Evolutionary conservation across 1,140 invertebrate genomes (phyloP), one percentile per base, ranked within the genome.

Genomic region (Alviniconcha marisindica): DNA sequence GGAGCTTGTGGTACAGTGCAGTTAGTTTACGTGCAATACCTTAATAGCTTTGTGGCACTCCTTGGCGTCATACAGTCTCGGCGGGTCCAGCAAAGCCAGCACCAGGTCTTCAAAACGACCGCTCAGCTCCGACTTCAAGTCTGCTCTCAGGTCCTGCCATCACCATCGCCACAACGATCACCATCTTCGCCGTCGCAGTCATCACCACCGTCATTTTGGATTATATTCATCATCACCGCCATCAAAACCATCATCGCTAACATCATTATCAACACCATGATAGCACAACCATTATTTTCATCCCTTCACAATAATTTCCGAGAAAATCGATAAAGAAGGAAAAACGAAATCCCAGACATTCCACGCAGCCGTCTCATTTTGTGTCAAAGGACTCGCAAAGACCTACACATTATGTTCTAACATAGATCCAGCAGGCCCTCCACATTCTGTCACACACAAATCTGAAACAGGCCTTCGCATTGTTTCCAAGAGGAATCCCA

Each of bases 41-140:
- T 81, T 98, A 97, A 99, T 98, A 1, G 98, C 97, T 90, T 97
- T 97, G 84, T 96, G 95, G n/a, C 99, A 94, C 82, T 96, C 95
- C 66, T 95, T 96, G 2, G 98, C 98, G 95, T 99, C 98, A 78
- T 85, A 91, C 5, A 88, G 83, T 15, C 83, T 42, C 0, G 89
- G 89, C 1, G 82, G 83, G n/a, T 90, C 88, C 24, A 90, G 60
- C 28, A 90, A 69, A 10, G 86, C 88, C 15, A 91, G 66, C 15
- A 86, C 80, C 4, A 88, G 44, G 48, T 89, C 86, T 69, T 86
- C 82, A 79, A 91, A 90, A 33, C 84, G 71, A 7, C 90, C 90
- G 38, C 86, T 86, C 18, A 91, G 31, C 83, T 91, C 89, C 18
- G 86, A 87, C 66, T 89, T 88, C 40, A 91, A 51, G 24, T 91